Base-by-base conservation (phyloP, 1,140 invertebrate genomes). In the Drosophila nigrodunni region DNA sequence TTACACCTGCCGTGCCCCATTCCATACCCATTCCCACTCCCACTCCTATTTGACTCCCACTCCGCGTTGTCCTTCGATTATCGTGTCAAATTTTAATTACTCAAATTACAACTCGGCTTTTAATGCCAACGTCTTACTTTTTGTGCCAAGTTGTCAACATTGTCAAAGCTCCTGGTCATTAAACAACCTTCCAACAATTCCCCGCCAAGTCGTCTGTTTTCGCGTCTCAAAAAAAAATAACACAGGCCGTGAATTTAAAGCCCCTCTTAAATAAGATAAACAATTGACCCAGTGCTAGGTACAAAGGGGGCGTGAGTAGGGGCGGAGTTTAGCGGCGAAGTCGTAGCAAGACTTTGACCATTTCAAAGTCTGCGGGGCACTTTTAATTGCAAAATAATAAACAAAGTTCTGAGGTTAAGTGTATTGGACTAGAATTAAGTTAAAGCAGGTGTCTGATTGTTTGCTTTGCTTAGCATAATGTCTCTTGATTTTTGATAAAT, bases 61-160 rank as follows among this genome's bases (percentile, higher is more conserved):
- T 21, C 13, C 13, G 30, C 13, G 41, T 21, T 21, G 64, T 57
- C 50, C 66, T 88, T 88, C 83, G 83, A 88, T 89, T 88, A 88
- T 88, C 83, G 83, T 88, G 80, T 89, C 83, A 88, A 80, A 83
- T 88, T 88, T 88, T 88, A 88, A 88, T 88, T 88, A 88, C 83
- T 89, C 77, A 88, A 88, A 88, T 88, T 80, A 88, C 85, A 83
- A 78, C 70, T 77, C 61, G 77, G 77, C 80, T 78, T 80, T 80
- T 88, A 88, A 88, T 83, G 83, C 82, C 74, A 49, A 52, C 74
- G 74, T 81, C 78, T 85, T 85, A 81, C 70, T 3, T 78, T 75
- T 58, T 65, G 50, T 71, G 67, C 54, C 64, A 64, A 83, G 81
- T 82, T 88, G 85, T 89, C 85, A 88, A 83, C 83, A 67, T 73